phyloP scores from a whole-genome alignment of 2,113 vertebrate genomes.

The Coryphaenoides rupestris region DNA sequence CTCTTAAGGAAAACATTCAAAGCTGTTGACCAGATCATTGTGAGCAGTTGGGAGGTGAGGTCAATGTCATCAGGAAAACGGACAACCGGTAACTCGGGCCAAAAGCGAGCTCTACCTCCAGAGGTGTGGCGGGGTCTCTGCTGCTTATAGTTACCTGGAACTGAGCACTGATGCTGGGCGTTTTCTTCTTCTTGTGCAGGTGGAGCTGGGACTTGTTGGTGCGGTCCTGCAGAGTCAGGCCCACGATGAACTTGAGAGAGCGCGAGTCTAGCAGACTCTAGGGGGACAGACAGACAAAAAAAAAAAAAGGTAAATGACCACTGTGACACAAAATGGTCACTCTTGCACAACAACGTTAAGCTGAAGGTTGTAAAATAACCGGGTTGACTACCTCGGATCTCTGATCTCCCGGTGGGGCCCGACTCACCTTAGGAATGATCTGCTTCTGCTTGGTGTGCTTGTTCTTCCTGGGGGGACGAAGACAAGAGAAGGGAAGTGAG shows the following conservation, averaged over 20 bases:
- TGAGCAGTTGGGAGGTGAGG: too few species aligned
- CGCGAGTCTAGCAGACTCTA: constrained; percentile 90
- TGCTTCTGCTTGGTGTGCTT: constrained; percentile 87
- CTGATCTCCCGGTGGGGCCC: background rate
- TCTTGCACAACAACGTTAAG: background rate
- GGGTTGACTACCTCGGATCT: background rate
- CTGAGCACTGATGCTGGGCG: constrained; percentile 96
- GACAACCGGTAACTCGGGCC: too few species aligned
- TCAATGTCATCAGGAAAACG: too few species aligned
- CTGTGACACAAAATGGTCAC: too few species aligned
- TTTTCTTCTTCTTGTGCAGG: constrained; percentile 97
- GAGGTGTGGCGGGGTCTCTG: too few species aligned
- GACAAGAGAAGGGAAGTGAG: constrained; percentile 5
- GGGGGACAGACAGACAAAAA: constrained; percentile 6
- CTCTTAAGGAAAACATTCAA: too few species aligned
- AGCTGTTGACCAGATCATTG: too few species aligned
- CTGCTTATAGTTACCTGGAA: constrained; percentile 83
- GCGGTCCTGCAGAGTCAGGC: constrained; percentile 89
- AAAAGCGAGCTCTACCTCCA: too few species aligned
- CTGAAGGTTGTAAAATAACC: background rate
- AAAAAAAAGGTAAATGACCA: background rate
- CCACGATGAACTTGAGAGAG: constrained; percentile 90
- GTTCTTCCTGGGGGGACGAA: constrained; percentile 84
- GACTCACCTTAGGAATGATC: constrained; percentile 89
- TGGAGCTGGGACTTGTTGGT: constrained; percentile 94